Percentiles rank a stretch among this genome's conserved stretches.
phyloP scores from a whole-genome alignment of 2,888 invertebrate genomes.

The Laspeyria flexula region DNA sequence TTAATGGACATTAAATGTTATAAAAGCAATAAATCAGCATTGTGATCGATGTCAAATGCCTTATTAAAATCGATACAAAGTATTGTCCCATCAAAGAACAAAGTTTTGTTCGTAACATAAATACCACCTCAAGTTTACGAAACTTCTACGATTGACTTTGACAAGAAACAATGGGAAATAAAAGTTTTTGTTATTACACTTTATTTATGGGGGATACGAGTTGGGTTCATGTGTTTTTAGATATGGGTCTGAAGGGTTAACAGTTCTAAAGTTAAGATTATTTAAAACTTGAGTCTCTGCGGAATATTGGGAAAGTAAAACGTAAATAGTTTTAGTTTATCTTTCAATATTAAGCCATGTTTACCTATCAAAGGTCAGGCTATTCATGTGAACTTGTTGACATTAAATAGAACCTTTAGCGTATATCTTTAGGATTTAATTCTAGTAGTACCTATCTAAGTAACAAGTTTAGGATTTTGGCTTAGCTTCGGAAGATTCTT shows the following conservation, averaged over 20 bases:
- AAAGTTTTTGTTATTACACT: slow-evolving; percentile 15
- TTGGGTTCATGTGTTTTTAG: not conserved
- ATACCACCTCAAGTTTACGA: slow-evolving; percentile 5
- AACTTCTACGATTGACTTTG: slow-evolving; percentile 24
- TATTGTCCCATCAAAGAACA: not conserved
- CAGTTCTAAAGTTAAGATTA: not conserved
- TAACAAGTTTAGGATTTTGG: too few species aligned
- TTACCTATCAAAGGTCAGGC: too few species aligned
- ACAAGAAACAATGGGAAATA: slow-evolving; percentile 24
- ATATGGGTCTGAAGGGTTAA: not conserved
- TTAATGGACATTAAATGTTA: too few species aligned
- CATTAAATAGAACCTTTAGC: too few species aligned
- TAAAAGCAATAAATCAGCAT: too few species aligned
- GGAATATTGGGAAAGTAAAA: not conserved
- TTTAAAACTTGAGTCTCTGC: not conserved
- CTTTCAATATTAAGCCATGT: too few species aligned
- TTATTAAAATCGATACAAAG: not conserved
- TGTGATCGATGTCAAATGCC: too few species aligned
- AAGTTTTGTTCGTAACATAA: slow-evolving; percentile 4
- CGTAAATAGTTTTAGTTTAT: too few species aligned
- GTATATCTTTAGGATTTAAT: too few species aligned
- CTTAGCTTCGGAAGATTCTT: too few species aligned
- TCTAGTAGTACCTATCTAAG: too few species aligned
- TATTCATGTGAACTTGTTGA: too few species aligned
- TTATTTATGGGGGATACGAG: slow-evolving; percentile 19